Base-by-base conservation (phyloP, 37 sponge, comb jelly and placozoan genomes). In the Theonella swinhoei region DNA sequence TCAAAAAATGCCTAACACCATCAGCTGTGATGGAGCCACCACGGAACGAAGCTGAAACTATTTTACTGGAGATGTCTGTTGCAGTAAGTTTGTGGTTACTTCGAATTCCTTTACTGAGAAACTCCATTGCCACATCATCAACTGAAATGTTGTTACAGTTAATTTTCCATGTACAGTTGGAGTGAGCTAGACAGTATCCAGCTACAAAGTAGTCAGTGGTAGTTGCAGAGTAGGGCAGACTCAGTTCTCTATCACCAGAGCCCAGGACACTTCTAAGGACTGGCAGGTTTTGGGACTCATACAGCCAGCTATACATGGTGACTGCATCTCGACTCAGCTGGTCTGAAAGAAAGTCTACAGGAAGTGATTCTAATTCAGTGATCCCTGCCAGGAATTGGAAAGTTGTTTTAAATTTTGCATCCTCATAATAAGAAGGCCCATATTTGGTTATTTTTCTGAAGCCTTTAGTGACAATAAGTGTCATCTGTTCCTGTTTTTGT, bases 91-190 rank as follows among this genome's bases (percentile, higher is more conserved):
- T 1, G 30, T 47, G 54, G 14, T 20, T 32, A 4, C 69, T 31
- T n/a, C n/a, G n/a, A n/a, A n/a, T n/a, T n/a, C 19, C 69, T 33
- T 68, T 28, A 28, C 69, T 33, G 34, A 68, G 34, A 28, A 68
- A 32, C 34, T 68, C 69, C 30, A 68, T 33, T 32, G 30, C 34
- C 69, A 33, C 69, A 68, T 68, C 69, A 68, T 68, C 69, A 68
- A 68, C 34, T 22, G 69, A 68, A 31, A 2, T 3, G 33, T 31
- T 20, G 69, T 30, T 30, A n/a, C n/a, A n/a, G n/a, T n/a, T n/a
- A 28, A 68, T 28, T 25, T 4, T 68, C 69, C 69, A 68, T 28
- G 69, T 7, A 32, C 69, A 68, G 33, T 68, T 68, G 69, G 69
- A 68, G 34, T 68, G 69, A 30, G 69, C 30, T 28, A 68, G 30